Percentiles rank a stretch among this genome's conserved stretches.
These are phyloP conservation scores for Hipposideros armiger DNA, from an alignment of 2,113 vertebrate genomes.

Conservation along the genomic window DNA sequence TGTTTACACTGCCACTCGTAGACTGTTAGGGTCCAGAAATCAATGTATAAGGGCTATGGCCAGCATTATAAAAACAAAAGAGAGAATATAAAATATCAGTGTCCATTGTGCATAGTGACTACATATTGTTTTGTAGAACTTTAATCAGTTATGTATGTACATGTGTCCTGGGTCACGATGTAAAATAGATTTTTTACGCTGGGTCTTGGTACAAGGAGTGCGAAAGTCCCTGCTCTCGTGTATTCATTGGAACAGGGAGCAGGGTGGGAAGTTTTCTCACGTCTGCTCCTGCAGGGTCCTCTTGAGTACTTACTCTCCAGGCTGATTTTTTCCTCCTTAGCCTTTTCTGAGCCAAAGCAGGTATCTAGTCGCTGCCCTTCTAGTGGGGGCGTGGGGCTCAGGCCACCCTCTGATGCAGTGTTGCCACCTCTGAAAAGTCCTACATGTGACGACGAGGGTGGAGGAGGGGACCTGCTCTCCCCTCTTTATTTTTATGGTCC, in stretches of 20 bases:
- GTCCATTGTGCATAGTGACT: background rate
- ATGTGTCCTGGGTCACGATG: background rate
- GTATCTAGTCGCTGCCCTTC: background rate
- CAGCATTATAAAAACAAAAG: background rate
- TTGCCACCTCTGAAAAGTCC: background rate
- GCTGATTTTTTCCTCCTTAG: background rate
- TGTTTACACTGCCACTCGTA: background rate
- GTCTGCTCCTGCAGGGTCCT: background rate
- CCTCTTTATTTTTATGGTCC: background rate
- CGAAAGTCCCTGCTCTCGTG: background rate
- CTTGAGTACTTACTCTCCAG: background rate
- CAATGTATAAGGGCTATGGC: background rate
- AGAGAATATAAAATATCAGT: background rate
- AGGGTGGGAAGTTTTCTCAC: background rate
- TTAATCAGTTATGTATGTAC: background rate
- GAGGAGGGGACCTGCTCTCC: background rate
- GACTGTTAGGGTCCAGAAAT: background rate
- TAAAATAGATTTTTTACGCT: background rate
- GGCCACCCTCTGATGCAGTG: background rate
- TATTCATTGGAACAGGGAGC: background rate
- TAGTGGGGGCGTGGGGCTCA: background rate
- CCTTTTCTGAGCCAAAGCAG: background rate
- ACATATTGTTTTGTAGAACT: background rate
- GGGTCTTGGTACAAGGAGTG: background rate
- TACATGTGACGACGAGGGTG: background rate